phyloP scores from a whole-genome alignment of 2,888 invertebrate genomes.

The Drosophila meridionalis region DNA sequence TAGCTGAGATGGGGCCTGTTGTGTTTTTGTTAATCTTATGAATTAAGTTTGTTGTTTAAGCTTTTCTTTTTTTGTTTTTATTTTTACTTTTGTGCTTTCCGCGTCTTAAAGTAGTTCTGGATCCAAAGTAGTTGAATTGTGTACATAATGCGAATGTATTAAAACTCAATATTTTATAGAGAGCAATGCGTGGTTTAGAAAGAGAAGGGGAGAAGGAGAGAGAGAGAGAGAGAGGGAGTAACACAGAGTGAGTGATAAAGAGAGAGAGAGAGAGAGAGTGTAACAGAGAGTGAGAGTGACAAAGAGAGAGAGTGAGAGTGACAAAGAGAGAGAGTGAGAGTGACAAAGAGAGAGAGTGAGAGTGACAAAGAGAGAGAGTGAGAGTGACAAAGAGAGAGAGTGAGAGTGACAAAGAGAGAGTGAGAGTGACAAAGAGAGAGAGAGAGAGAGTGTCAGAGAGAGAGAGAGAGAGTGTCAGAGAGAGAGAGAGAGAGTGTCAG shows the following conservation, averaged over 20 bases:
- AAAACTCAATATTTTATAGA: constrained; percentile 26
- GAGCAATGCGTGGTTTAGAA: constrained; percentile 1
- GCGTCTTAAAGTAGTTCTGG: constrained; percentile 12
- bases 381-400: too few species aligned
- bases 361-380: too few species aligned
- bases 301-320: background rate
- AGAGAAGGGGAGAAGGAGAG: background rate
- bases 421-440: background rate
- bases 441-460: too few species aligned
- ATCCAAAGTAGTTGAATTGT: constrained; percentile 10
- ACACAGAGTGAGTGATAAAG: background rate
- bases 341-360: too few species aligned
- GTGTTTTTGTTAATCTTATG: too few species aligned
- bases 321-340: too few species aligned
- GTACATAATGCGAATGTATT: constrained; percentile 16
- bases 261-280: background rate
- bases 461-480: too few species aligned
- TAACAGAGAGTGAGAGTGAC: too few species aligned
- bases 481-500: background rate
- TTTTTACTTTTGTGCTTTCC: background rate
- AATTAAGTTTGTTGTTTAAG: too few species aligned
- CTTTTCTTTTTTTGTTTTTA: too few species aligned
- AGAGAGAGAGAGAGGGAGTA: background rate
- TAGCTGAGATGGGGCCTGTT: constrained; percentile 7
- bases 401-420: background rate